Base-by-base conservation (phyloP, 2,888 invertebrate species). In the Harpagoxenus sublaevis region DNA sequence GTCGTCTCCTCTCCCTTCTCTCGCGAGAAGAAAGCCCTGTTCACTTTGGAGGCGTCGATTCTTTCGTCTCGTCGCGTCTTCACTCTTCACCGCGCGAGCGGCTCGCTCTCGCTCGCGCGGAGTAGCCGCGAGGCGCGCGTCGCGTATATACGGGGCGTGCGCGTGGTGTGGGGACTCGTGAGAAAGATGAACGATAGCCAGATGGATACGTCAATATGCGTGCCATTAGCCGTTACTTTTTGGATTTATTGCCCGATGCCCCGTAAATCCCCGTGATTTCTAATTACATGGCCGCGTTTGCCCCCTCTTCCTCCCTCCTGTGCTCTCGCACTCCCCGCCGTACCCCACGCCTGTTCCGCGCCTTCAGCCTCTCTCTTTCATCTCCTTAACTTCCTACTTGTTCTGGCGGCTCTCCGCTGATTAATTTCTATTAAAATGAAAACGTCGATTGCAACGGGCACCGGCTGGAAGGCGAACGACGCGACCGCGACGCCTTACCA, bases 121-220 rank as follows among this genome's bases (percentile, higher is more conserved):
- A 70, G 89, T 88, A 89, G 90, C 89, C 88, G 89, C 87, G 84
- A 90, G 90, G 87, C 82, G 77, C 60, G 74, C 81, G 79, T 75
- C 57, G 82, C 78, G 84, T 12, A 35, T 55, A 66, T 55, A 66
- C 63, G 51, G 55, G 84, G 71, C 51, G 84, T 57, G 65, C 75
- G 55, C 71, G 66, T 83, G 65, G 48, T 86, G 87, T 73, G 85
- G 85, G 85, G 87, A 88, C 86, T 91, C 92, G 92, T 92, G 92
- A 93, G 92, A 92, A 92, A 92, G 92, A 92, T 92, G 92, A 91
- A 92, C 92, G 92, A 92, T 92, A 92, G 91, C 87, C 88, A 85
- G 91, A 92, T 91, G 92, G 90, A 90, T 90, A 89, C 89, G 88
- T 92, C 91, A 88, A 91, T 89, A 86, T 89, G 92, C 91, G 91